Base-by-base conservation (phyloP, 2,888 invertebrate species). In the Cataglyphis cursor region DNA sequence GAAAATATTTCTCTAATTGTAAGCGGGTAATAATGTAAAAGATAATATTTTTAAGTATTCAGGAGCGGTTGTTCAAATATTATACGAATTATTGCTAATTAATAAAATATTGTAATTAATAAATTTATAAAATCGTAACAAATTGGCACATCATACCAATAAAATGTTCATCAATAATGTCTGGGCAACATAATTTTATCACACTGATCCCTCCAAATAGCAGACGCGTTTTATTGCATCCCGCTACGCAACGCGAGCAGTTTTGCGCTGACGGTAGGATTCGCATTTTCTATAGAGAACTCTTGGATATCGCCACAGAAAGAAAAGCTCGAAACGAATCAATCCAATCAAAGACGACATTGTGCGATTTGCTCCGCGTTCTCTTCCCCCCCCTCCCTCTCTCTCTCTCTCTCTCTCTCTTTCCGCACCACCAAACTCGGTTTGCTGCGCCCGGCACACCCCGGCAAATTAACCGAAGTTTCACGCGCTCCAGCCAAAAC, bases 401-500 rank as follows among this genome's bases (percentile, higher is more conserved):
- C 65, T 51, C n/a, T 51, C 65, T 51, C 65, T 51, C n/a, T 59
- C 74, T 73, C 74, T 24, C 75, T 51, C 65, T 51, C n/a, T 51
- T 12, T 51, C 61, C 51, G 74, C 72, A 28, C 35, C 57, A n/a
- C 6, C 15, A 51, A 87, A 88, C 75, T 82, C 65, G 72, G n/a
- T 66, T 62, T 15, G 31, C 64, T 44, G 15, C 41, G 64, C 73
- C n/a, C 38, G n/a, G 5, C 75, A 64, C 44, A 86, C 82, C 66
- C 81, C 83, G 51, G 80, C 75, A 86, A 88, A 86, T 86, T 87
- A 87, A 74, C 82, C 81, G 41, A 92, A 90, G 86, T 92, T 92
- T 78, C 86, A 70, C 81, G 83, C 80, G 85, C 76, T 59, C 82
- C 72, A 82, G 85, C 89, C 89, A 91, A 92, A 93, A 93, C 92